phyloP scores from a whole-genome alignment of 2,888 invertebrate species.

The Linhomoeus sp. region DNA sequence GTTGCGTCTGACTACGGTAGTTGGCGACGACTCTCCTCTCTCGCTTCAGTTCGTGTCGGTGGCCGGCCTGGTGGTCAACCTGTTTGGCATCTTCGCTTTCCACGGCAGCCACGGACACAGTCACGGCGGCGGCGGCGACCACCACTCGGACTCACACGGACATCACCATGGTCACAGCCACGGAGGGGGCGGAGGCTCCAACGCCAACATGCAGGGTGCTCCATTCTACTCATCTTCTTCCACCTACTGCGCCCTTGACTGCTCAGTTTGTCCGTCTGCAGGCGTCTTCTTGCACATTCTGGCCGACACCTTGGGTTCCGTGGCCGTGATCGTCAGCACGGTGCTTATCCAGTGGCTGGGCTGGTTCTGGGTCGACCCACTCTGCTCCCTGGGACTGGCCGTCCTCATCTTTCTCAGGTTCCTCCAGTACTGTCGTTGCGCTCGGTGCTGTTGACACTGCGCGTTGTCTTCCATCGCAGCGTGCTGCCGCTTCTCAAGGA shows the following conservation, averaged over 20 bases:
- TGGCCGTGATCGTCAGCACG: constrained; percentile 40
- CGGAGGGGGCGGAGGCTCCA: constrained; percentile 16
- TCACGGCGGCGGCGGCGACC: constrained; percentile 15
- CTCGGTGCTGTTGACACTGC: too few relatives aligned
- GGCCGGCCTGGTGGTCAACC: constrained; percentile 37
- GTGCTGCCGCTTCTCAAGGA: too few relatives aligned
- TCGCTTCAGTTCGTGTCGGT: constrained; percentile 35
- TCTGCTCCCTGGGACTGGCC: constrained; percentile 40
- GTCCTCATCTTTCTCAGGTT: constrained; percentile 35
- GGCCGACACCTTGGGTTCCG: constrained; percentile 40
- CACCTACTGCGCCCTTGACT: too few relatives aligned
- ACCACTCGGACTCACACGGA: constrained; percentile 20
- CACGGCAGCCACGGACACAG: constrained; percentile 11
- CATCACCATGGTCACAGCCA: constrained; percentile 12
- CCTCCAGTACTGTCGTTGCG: too few relatives aligned
- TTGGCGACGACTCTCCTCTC: neutral
- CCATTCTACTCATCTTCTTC: too few relatives aligned
- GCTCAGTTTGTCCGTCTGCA: constrained; percentile 14
- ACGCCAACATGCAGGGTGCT: constrained; percentile 39
- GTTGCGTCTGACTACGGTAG: too few relatives aligned
- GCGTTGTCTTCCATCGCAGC: too few relatives aligned
- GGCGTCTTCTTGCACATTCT: constrained; percentile 41
- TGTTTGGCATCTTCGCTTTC: constrained; percentile 39
- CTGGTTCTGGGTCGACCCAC: constrained; percentile 39
- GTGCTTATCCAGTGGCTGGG: constrained; percentile 37